Evolutionary conservation across 2,113 vertebrate genomes (phyloP), one percentile per base, ranked within the genome.

Genomic region (Spea bombifrons): DNA sequence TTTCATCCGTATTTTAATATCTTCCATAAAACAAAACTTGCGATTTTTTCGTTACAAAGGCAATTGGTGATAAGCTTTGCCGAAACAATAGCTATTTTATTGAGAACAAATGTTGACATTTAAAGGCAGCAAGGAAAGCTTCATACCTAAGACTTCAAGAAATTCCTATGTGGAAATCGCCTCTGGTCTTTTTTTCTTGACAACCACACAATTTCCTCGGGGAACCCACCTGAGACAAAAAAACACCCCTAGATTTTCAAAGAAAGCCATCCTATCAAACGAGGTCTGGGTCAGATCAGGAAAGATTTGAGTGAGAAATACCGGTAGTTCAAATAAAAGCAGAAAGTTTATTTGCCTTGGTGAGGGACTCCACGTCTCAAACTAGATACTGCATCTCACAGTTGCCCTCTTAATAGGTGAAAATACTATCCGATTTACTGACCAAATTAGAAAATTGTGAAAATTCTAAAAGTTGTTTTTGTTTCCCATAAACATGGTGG

Each of bases 51-150:
- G 87, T 88, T 93, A 87, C 91, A 89, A 90, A 93, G 88, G 90
- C 90, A 83, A 89, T 90, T 83, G 90, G 88, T 86, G 83, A 85
- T 83, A 84, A 88, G 90, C 90, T 89, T 91, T 88, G 86, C 89
- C 87, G 92, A 94, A 94, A 97, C 92, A 95, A 90, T 93, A 92
- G 93, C 88, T 92, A 92, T 90, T 87, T 95, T 91, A 93, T 92
- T 92, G 88, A 90, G 90, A 95, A 93, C 93, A 95, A 95, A 94
- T 94, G 93, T 92, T 94, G 93, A 92, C 92, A 92, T 94, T 95
- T 93, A 88, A 89, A 88, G 83, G 84, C 87, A 90, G 85, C 46
- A 71, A 84, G 63, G 71, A 86, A 86, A 84, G 88, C 83, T 73
- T 30, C 30, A 30, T 68, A 10, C 10, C 17, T 16, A 50, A 50